Evolutionary conservation across 2,797 vertebrate genomes (phyloP).

Genomic region (Tragopan temminckii): DNA sequence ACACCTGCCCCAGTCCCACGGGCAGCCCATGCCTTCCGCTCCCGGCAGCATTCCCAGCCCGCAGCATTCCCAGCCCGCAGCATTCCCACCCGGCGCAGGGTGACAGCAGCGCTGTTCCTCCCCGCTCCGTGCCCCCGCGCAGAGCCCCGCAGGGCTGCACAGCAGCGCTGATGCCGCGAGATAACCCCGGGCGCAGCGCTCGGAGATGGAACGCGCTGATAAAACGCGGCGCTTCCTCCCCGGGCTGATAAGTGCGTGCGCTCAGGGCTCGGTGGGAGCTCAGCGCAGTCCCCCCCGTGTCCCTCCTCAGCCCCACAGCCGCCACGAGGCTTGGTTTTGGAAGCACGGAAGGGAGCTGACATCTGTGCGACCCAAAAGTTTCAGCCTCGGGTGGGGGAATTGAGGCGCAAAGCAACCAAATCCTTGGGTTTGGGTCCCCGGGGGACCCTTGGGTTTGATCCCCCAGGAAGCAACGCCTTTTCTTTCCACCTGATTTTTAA

Average conservation of each 20-base stretch:
- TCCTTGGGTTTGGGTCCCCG: too few relatives aligned
- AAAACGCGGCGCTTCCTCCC: conserved; percentile 88
- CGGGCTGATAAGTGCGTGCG: conserved; percentile 75
- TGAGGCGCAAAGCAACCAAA: not conserved
- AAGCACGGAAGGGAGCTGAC: too few relatives aligned
- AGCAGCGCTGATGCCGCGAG: conserved; percentile 78
- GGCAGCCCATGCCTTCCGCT: too few relatives aligned
- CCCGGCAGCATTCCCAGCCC: too few relatives aligned
- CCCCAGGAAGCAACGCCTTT: not conserved
- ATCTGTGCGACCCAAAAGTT: not conserved
- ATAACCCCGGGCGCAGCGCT: conserved; percentile 78
- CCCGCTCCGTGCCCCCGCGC: too few relatives aligned
- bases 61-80: too few relatives aligned
- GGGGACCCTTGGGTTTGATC: too few relatives aligned
- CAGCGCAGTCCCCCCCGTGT: conserved; percentile 41
- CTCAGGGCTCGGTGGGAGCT: conserved; percentile 62
- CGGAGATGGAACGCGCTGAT: conserved; percentile 87
- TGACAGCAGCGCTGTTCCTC: too few relatives aligned
- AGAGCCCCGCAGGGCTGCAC: conserved; percentile 7
- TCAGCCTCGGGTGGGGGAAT: conserved; percentile 46
- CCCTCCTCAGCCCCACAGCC: conserved; percentile 52
- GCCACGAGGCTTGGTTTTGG: too few relatives aligned
- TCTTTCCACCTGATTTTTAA: not conserved
- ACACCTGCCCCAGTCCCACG: too few relatives aligned
- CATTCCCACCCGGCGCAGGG: too few relatives aligned